Evolutionary conservation across 2,888 invertebrate species (phyloP).

Genomic region (Glaucopsyche alexis): DNA sequence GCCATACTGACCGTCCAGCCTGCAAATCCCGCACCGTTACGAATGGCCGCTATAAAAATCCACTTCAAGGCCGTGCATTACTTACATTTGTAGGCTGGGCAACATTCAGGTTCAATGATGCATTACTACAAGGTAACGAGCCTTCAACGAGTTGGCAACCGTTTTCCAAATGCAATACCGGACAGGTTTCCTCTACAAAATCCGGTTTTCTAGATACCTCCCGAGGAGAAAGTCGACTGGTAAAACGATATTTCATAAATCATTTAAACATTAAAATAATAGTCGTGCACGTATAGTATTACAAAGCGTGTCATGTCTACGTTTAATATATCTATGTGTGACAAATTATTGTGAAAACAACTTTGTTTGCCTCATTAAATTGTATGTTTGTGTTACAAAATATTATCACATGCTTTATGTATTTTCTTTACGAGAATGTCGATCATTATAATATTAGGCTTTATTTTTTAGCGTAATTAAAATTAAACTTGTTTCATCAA

Average conservation of each 20-base stretch:
- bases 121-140: background rate
- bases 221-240: slow-evolving; percentile 8
- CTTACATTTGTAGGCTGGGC: no score
- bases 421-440: background rate
- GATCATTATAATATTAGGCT: background rate
- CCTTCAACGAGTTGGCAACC: background rate
- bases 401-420: background rate
- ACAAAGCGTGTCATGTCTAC: background rate
- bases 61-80: no score
- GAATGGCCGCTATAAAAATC: no score
- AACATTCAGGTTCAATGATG: no score
- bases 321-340: background rate
- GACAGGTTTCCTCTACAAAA: slow-evolving; percentile 1
- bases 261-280: background rate
- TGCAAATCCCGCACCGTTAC: no score
- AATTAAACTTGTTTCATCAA: background rate
- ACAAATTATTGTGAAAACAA: background rate
- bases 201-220: slow-evolving; percentile 21
- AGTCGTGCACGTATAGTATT: background rate
- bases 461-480: background rate
- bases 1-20: no score
- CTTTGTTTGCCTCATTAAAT: background rate
- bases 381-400: slow-evolving; percentile 14
- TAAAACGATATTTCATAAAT: background rate
- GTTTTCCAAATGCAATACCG: slow-evolving; percentile 21